A percentile compares a stretch with the other conserved stretches of the same genome.
Conservation (phyloP, 2,113 vertebrate genomes). For the Sorex fumeus region DNA sequence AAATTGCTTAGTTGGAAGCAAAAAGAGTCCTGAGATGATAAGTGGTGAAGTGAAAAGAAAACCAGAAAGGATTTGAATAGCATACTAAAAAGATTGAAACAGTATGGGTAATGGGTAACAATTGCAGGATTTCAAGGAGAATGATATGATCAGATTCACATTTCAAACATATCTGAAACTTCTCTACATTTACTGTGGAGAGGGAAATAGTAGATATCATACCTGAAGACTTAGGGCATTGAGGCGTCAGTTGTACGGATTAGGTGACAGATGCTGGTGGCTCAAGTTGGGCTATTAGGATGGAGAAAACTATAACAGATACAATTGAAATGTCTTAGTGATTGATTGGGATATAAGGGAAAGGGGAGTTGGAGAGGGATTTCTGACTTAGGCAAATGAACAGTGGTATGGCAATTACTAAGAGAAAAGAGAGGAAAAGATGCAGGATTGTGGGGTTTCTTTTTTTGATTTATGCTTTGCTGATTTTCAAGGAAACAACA, state of each 20-base stretch:
- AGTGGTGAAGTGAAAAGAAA: not conserved
- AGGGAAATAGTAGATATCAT: not conserved
- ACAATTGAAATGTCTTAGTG: not conserved
- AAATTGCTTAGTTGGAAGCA: not conserved
- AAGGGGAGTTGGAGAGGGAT: not conserved
- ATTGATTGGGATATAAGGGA: not conserved
- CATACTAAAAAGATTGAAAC: not conserved
- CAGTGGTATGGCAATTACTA: not conserved
- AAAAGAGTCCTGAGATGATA: not conserved
- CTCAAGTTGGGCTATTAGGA: constrained; percentile 6
- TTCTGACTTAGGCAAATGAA: constrained; percentile 9
- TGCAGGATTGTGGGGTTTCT: not conserved
- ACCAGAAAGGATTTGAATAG: not conserved
- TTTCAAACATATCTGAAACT: not conserved
- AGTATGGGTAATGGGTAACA: not conserved
- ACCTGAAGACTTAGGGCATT: not conserved
- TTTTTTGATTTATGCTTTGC: constrained; percentile 25
- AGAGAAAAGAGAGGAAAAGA: not conserved
- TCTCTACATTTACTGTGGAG: not conserved
- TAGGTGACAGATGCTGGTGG: not conserved
- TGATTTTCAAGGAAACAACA: not conserved
- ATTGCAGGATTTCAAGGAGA: not conserved
- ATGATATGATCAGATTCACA: not conserved
- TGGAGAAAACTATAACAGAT: not conserved
- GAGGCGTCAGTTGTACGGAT: not conserved